These are phyloP conservation scores for Anarhynchus alexandrinus DNA, from an alignment of 2,113 vertebrate species.

Conservation along the genomic window DNA sequence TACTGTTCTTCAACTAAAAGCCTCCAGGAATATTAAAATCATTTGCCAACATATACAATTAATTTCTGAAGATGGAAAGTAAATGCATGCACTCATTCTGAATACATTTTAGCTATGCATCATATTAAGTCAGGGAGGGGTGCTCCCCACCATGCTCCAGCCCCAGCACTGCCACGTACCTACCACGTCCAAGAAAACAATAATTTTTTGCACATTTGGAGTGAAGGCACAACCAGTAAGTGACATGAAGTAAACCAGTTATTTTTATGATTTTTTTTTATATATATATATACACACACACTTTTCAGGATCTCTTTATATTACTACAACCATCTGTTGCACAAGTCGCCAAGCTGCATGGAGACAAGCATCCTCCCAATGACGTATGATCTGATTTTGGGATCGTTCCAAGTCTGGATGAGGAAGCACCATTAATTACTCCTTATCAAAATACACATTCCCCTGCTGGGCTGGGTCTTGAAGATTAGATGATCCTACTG, in stretches of 20 bases:
- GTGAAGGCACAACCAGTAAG: background rate
- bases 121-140: background rate
- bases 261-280: background rate
- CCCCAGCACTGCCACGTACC: background rate
- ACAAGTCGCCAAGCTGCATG: rapidly evolving
- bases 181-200: background rate
- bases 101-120: background rate
- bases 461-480: background rate
- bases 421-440: background rate
- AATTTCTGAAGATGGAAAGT: background rate
- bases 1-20: background rate
- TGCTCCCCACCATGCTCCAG: background rate
- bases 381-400: background rate
- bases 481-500: background rate
- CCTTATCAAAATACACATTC: background rate
- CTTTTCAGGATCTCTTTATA: background rate
- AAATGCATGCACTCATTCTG: background rate
- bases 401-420: rapidly evolving
- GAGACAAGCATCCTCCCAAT: background rate
- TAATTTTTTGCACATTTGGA: background rate
- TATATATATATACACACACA: too few relatives aligned
- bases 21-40: background rate
- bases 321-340: background rate
- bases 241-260: background rate
- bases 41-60: background rate